Evolutionary conservation across 2,113 vertebrate species (phyloP).

Genomic region (Glaucomys volans): DNA sequence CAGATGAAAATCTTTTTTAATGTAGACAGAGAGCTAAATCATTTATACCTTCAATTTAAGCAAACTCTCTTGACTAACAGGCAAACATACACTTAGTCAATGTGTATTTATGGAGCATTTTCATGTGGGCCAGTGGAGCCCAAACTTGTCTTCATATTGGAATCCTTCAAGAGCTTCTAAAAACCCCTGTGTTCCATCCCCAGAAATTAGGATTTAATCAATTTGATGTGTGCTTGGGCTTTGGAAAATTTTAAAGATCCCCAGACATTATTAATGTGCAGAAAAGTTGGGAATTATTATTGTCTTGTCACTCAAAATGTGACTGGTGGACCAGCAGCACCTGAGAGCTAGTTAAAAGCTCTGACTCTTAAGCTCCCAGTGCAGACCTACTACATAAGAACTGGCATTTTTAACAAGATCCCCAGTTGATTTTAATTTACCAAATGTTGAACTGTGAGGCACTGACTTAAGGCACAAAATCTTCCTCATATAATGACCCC

Average conservation of each 20-base stretch:
- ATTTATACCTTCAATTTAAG: conserved; percentile 3
- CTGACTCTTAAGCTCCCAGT: neutral
- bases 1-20: neutral
- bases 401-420: neutral
- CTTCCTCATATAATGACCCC: neutral
- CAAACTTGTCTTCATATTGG: neutral
- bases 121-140: neutral
- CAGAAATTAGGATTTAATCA: conserved; percentile 18
- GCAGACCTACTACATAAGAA: neutral
- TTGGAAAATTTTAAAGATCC: neutral
- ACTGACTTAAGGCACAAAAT: conserved; percentile 14
- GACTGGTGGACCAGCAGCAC: neutral
- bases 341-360: neutral
- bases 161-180: neutral
- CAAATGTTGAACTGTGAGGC: neutral
- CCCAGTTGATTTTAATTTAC: neutral
- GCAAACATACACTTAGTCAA: neutral
- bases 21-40: conserved; percentile 25
- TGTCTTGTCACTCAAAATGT: neutral
- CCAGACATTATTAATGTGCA: neutral
- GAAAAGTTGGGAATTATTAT: conserved; percentile 1
- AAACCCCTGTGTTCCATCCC: conserved; percentile 4
- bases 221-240: neutral
- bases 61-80: neutral
- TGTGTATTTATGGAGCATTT: conserved; percentile 11